These are phyloP conservation scores for Poecilus cupreus DNA, from an alignment of 2,888 invertebrate genomes.

Conservation along the genomic window DNA sequence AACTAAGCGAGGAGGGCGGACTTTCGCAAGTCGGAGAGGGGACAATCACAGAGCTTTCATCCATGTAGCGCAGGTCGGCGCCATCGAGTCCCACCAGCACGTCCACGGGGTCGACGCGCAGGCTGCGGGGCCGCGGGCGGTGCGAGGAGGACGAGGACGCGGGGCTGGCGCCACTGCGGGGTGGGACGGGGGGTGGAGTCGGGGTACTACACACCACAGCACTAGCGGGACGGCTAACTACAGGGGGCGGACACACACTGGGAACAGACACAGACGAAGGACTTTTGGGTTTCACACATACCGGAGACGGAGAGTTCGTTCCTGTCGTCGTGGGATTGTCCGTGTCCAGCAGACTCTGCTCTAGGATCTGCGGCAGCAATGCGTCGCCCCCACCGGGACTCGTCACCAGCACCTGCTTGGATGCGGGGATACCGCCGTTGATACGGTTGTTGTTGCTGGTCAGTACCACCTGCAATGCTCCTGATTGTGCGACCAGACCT, in stretches of 20 bases:
- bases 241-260: constrained; percentile 54
- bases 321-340: constrained; percentile 70
- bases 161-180: too few relatives aligned
- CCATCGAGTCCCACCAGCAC: constrained; percentile 87
- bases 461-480: constrained; percentile 73
- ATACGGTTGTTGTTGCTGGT: constrained; percentile 76
- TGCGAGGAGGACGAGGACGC: neutral
- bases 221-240: constrained; percentile 64
- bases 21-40: constrained; percentile 88
- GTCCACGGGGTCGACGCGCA: constrained; percentile 75
- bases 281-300: constrained; percentile 70
- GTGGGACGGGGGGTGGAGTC: neutral
- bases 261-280: constrained; percentile 68
- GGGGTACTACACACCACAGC: constrained; percentile 72
- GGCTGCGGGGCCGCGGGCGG: constrained; percentile 73
- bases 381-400: constrained; percentile 71
- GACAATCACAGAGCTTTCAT: constrained; percentile 90
- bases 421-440: constrained; percentile 74
- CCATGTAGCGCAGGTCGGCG: constrained; percentile 93
- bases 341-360: constrained; percentile 79
- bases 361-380: constrained; percentile 79
- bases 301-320: constrained; percentile 66
- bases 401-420: constrained; percentile 65
- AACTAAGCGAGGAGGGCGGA: constrained; percentile 75
- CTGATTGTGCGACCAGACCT: constrained; percentile 82